These are phyloP conservation scores for Mesorhabditis spiculigera DNA, from an alignment of 2,888 invertebrate species.

Conservation along the genomic window DNA sequence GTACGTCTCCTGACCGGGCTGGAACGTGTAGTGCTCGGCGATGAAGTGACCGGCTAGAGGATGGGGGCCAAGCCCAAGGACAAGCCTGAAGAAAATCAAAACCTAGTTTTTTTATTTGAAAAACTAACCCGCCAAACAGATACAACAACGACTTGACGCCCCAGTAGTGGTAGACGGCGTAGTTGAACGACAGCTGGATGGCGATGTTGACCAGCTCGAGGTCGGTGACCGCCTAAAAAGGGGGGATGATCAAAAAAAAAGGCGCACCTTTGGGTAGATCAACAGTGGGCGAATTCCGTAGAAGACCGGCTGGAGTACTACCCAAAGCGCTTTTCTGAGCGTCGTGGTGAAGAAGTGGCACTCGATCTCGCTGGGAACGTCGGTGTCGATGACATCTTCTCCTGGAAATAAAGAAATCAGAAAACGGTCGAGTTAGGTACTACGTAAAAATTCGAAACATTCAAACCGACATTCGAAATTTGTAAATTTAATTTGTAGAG, in stretches of 20 bases:
- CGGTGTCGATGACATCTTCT: constrained; percentile 87
- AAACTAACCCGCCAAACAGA: constrained; percentile 64
- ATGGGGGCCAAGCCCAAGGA: constrained; percentile 41
- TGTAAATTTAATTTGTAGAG: no score
- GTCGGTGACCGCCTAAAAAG: constrained; percentile 70
- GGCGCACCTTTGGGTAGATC: constrained; percentile 71
- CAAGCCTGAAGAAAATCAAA: background rate
- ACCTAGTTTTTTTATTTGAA: background rate
- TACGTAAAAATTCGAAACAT: background rate
- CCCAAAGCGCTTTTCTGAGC: constrained; percentile 75
- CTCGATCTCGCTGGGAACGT: constrained; percentile 87
- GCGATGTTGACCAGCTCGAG: constrained; percentile 80
- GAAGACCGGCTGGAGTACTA: constrained; percentile 88
- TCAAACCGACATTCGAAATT: background rate
- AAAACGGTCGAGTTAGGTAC: no score
- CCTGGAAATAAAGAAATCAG: constrained; percentile 69
- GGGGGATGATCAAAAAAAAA: background rate
- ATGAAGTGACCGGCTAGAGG: constrained; percentile 86
- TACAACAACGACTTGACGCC: constrained; percentile 81
- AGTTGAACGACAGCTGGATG: constrained; percentile 82
- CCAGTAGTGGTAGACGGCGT: constrained; percentile 71
- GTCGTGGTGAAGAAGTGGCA: constrained; percentile 87
- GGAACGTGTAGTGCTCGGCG: constrained; percentile 98
- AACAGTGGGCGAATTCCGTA: constrained; percentile 86
- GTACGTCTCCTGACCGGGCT: constrained; percentile 55